Base-by-base conservation (phyloP, 1,140 invertebrate species). In the Drosophila sturtevanti region DNA sequence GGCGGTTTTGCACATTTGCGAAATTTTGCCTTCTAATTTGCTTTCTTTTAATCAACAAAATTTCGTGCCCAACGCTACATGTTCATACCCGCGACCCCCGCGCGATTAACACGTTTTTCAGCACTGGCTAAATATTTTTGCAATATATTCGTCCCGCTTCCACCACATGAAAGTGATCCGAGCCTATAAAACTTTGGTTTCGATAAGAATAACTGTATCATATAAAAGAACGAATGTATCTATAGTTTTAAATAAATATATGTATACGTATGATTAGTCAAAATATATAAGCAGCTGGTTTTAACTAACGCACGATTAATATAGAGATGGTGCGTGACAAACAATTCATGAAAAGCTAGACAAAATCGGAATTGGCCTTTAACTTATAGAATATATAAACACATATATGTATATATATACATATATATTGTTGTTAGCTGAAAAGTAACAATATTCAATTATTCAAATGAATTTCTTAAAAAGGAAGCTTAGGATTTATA, bases 61-160 rank as follows among this genome's bases (percentile, higher is more conserved):
- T 67, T 67, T 68, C 72, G 80, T 85, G 71, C 73, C 78, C 78
- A 85, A 85, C 81, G 81, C 81, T 86, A 86, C 78, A 85, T 81
- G 85, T 79, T 84, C 77, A 74, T 62, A 74, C 22, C 21, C 58
- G 65, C 58, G 71, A 75, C 84, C 76, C 68, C 84, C 68, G 62
- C 80, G 71, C 66, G 63, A 69, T 71, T 73, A 64, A 70, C 31
- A 58, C 65, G 63, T 71, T 86, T 72, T 52, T 14, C 82, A 87
- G 65, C 82, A 87, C 82, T 86, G 71, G 12, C 51, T 16, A 27
- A 52, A 54, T 27, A 70, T 69, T 18, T 74, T 81, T 41, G 71
- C 82, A 72, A 86, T 68, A 68, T 64, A 34, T 12, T 56, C 72
- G 41, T 76, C 73, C 52, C 73, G 37, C 55, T 78, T 54, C 1